These are phyloP conservation scores for Butorides virescens DNA, from an alignment of 2,113 vertebrate species.

Conservation along the genomic window DNA sequence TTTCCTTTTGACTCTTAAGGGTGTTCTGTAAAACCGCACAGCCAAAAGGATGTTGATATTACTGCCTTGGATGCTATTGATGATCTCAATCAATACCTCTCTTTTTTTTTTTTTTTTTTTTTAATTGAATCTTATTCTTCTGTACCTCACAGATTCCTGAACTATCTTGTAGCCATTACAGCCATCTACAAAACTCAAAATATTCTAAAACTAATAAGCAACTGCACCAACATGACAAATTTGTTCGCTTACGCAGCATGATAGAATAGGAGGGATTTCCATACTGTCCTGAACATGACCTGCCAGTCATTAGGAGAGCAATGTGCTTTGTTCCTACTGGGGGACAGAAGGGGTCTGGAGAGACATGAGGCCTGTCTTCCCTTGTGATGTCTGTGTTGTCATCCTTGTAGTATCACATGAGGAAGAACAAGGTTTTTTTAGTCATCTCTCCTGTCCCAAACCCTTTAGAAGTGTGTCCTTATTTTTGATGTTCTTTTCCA, in stretches of 20 bases:
- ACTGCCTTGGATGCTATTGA: background rate
- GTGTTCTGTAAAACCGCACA: background rate
- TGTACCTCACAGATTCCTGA: background rate
- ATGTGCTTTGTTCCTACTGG: background rate
- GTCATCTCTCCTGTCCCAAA: background rate
- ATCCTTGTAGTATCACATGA: background rate
- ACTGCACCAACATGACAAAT: background rate
- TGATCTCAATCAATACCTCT: background rate
- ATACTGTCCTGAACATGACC: background rate
- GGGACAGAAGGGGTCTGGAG: background rate
- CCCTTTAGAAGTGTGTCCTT: background rate
- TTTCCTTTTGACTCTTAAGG: background rate
- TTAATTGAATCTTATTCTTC: background rate
- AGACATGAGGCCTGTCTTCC: background rate
- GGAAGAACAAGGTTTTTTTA: background rate
- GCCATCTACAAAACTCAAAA: background rate
- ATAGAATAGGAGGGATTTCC: background rate
- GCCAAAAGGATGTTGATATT: background rate
- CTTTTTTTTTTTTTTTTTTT: background rate
- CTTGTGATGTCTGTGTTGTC: background rate
- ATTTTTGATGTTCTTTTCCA: background rate
- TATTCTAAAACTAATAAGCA: background rate
- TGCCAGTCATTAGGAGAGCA: background rate
- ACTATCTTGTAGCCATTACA: background rate
- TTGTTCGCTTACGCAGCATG: background rate